Evolutionary conservation across 2,797 vertebrate species (phyloP).

Genomic region (Lophotriccus pileatus): DNA sequence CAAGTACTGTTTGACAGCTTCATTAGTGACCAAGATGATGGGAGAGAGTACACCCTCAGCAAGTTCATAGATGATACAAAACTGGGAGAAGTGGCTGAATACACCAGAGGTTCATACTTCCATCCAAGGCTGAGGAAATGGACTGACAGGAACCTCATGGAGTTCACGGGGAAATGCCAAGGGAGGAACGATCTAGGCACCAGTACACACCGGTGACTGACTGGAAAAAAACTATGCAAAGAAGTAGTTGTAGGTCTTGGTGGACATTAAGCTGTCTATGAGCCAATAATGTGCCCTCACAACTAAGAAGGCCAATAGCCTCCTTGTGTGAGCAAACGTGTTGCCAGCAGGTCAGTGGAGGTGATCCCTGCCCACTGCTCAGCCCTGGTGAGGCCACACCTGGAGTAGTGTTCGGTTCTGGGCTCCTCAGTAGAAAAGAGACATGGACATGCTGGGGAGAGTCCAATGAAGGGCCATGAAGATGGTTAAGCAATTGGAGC

Average conservation of each 20-base stretch:
- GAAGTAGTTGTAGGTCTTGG: not conserved
- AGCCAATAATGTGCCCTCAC: not conserved
- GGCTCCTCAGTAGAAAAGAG: not conserved
- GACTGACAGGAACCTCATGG: not conserved
- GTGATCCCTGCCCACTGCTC: not conserved
- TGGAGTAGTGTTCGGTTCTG: not conserved
- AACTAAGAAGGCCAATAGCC: fast-evolving
- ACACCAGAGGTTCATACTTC: not conserved
- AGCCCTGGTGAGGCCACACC: not conserved
- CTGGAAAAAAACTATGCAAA: not conserved
- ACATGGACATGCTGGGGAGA: not conserved
- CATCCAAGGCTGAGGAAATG: not conserved
- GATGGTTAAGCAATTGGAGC: not conserved
- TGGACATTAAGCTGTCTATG: not conserved
- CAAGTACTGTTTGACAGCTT: not conserved
- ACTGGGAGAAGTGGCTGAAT: not conserved
- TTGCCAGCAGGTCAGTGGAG: not conserved
- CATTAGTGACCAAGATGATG: not conserved
- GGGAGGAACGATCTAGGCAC: not conserved
- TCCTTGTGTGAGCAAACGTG: not conserved
- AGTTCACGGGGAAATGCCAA: not conserved
- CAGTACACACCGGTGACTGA: not conserved
- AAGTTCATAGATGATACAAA: not conserved
- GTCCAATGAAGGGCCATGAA: fast-evolving
- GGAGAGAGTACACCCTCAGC: not conserved